These are phyloP conservation scores for Suillia variegata DNA, from an alignment of 2,888 invertebrate species.

Conservation along the genomic window DNA sequence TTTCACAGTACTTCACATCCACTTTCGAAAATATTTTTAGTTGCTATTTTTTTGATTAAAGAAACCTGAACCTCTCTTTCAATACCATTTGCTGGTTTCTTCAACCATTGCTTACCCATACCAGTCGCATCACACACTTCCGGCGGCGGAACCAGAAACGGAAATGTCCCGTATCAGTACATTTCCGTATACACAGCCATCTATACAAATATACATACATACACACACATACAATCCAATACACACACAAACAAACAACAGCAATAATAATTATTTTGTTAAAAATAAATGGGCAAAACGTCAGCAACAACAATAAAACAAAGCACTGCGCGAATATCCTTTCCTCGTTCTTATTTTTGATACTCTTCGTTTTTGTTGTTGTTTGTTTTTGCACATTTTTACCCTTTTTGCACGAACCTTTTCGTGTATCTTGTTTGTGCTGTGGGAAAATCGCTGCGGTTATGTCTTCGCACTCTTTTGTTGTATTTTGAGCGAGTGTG, in stretches of 20 bases:
- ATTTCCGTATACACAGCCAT: conserved; percentile 41
- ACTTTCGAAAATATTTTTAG: too few species aligned
- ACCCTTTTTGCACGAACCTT: background rate
- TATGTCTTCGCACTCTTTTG: background rate
- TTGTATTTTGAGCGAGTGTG: background rate
- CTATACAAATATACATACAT: too few species aligned
- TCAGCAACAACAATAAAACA: background rate
- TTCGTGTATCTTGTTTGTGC: background rate
- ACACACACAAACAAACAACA: background rate
- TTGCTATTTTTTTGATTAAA: too few species aligned
- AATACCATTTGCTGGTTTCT: too few species aligned
- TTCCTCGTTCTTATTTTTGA: too few species aligned
- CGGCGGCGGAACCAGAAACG: conserved; percentile 50
- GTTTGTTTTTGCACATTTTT: background rate
- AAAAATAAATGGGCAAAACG: background rate
- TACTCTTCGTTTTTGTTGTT: too few species aligned
- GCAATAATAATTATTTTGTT: conserved; percentile 6
- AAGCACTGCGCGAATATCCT: background rate
- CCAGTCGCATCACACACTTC: too few species aligned
- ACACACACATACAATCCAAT: background rate
- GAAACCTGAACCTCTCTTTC: too few species aligned
- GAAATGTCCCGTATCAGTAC: conserved; percentile 50
- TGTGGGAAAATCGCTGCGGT: background rate
- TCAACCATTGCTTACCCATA: too few species aligned
- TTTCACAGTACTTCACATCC: too few species aligned